These are phyloP conservation scores for Noctua pronuba DNA, from an alignment of 2,888 invertebrate genomes.

Conservation along the genomic window DNA sequence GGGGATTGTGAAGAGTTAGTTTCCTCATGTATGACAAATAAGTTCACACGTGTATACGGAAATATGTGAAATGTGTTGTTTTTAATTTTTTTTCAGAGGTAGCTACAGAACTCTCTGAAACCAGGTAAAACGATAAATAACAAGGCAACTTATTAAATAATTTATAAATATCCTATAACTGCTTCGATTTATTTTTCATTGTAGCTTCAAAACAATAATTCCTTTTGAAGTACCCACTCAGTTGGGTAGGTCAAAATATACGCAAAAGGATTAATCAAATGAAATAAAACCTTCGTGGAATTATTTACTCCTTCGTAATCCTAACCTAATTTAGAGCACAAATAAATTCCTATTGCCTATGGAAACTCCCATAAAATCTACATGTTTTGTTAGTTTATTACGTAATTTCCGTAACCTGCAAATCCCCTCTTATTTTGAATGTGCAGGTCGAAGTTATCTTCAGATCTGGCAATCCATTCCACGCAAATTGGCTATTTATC, in stretches of 20 bases:
- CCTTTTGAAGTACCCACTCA: background rate
- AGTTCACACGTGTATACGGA: background rate
- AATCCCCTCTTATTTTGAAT: conserved; percentile 65
- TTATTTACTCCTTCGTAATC: conserved; percentile 27
- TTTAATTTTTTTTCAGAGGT: background rate
- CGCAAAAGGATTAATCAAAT: conserved; percentile 5
- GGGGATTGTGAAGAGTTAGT: conserved; percentile 45
- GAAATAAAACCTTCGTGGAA: conserved; percentile 1
- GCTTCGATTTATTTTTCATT: background rate
- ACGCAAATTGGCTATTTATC: conserved; percentile 85
- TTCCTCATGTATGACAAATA: conserved; percentile 32
- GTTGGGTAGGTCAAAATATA: background rate
- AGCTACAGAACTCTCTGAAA: background rate
- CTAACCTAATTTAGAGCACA: conserved; percentile 35
- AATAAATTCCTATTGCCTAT: conserved; percentile 47
- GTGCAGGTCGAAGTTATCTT: conserved; percentile 74
- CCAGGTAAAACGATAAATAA: background rate
- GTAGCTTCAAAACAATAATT: background rate
- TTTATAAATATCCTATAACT: background rate
- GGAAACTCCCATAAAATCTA: conserved; percentile 50
- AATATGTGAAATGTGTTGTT: background rate
- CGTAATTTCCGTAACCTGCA: conserved; percentile 66
- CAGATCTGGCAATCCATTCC: conserved; percentile 82
- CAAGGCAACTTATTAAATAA: background rate
- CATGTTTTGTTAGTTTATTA: conserved; percentile 65